phyloP scores from a whole-genome alignment of 1,140 invertebrate genomes.

The Parapsyche elsis region DNA sequence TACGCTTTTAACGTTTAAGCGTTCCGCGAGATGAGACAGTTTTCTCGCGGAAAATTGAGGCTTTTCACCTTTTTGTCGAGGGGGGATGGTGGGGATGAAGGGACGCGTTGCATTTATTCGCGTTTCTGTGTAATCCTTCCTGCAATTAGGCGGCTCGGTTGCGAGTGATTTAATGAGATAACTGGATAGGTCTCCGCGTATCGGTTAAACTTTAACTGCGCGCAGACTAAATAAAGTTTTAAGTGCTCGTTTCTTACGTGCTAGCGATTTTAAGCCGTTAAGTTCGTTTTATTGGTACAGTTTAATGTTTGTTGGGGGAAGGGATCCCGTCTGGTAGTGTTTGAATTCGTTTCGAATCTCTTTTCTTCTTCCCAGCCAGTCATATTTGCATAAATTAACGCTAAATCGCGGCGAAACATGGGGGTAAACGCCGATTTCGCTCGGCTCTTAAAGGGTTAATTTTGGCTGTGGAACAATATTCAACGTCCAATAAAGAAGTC shows the following conservation, averaged over 20 bases:
- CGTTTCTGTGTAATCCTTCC: not conserved
- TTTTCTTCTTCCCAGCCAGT: not conserved
- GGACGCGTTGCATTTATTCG: not conserved
- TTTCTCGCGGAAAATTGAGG: constrained; percentile 33
- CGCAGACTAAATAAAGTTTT: constrained; percentile 42
- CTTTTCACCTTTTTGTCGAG: constrained; percentile 46
- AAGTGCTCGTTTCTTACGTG: constrained; percentile 52
- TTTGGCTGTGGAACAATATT: not conserved
- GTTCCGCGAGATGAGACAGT: constrained; percentile 40
- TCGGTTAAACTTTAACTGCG: not conserved
- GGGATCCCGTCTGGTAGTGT: constrained; percentile 27
- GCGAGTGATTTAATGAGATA: constrained; percentile 49
- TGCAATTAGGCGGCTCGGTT: constrained; percentile 9
- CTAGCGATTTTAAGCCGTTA: constrained; percentile 52
- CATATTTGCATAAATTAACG: constrained; percentile 45
- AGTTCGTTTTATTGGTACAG: constrained; percentile 54
- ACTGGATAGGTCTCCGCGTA: constrained; percentile 29
- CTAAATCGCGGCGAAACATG: constrained; percentile 32
- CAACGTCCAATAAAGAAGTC: no score
- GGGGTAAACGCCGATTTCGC: constrained; percentile 4
- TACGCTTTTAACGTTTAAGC: constrained; percentile 50
- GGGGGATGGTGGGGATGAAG: not conserved
- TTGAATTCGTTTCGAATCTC: constrained; percentile 40
- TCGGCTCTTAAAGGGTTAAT: not conserved
- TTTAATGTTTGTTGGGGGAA: constrained; percentile 48